These are phyloP conservation scores for Varroa destructor DNA, from an alignment of 1,140 invertebrate genomes.

Conservation along the genomic window DNA sequence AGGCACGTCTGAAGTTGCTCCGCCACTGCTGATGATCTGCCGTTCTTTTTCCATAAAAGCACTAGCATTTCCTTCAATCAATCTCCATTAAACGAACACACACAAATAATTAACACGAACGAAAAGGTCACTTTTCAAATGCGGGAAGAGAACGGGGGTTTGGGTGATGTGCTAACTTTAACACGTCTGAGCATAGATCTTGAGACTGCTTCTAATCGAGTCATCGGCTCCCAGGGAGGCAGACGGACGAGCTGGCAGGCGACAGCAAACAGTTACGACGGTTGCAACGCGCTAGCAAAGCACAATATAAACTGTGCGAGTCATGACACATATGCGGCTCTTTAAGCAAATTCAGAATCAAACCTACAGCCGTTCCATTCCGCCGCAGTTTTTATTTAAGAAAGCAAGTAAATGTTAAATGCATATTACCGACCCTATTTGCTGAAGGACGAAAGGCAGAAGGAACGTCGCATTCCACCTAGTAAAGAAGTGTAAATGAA, in stretches of 20 bases:
- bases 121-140: background rate
- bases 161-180: background rate
- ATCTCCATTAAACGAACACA: conserved; percentile 27
- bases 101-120: background rate
- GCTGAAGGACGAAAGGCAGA: too few relatives aligned
- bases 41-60: conserved; percentile 10
- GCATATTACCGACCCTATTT: too few relatives aligned
- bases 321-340: too few relatives aligned
- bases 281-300: too few relatives aligned
- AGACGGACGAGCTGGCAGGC: background rate
- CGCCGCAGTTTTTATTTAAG: too few relatives aligned
- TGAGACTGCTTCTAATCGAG: background rate
- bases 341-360: too few relatives aligned
- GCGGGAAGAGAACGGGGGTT: background rate
- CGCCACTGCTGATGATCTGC: background rate
- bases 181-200: background rate
- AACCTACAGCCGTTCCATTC: too few relatives aligned
- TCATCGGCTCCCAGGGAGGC: background rate
- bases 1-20: background rate
- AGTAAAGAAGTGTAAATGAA: too few relatives aligned
- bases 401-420: too few relatives aligned
- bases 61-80: background rate
- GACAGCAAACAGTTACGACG: too few relatives aligned
- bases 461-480: too few relatives aligned
- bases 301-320: too few relatives aligned